Evolutionary conservation across 2,797 vertebrate genomes (phyloP).

Genomic region (Salmo trutta): DNA sequence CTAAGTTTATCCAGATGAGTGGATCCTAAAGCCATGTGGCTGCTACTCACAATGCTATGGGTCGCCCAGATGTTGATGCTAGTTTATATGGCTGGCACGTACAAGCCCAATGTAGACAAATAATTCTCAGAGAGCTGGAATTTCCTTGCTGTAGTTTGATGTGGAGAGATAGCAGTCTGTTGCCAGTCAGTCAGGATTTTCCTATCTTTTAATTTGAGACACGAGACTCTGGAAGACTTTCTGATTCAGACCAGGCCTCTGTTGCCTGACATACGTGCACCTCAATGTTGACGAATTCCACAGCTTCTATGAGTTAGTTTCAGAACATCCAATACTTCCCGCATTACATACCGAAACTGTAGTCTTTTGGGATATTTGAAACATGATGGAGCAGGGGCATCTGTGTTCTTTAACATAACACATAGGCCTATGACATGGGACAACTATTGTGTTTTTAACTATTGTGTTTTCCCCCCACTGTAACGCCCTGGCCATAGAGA

Average conservation of each 20-base stretch:
- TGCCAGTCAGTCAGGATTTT: constrained; percentile 25
- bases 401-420: constrained; percentile 44
- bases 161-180: constrained; percentile 11
- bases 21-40: constrained; percentile 26
- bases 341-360: constrained; percentile 47
- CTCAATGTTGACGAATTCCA: constrained; percentile 68
- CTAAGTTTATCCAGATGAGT: constrained; percentile 48
- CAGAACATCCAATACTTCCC: constrained; percentile 64
- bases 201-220: constrained; percentile 43
- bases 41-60: not conserved
- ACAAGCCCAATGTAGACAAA: constrained; percentile 2
- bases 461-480: constrained; percentile 47
- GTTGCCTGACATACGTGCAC: constrained; percentile 48
- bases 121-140: constrained; percentile 5
- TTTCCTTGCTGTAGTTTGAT: constrained; percentile 6
- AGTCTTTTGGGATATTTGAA: constrained; percentile 49
- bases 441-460: constrained; percentile 48
- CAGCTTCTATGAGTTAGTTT: constrained; percentile 64
- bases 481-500: too few relatives aligned
- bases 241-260: constrained; percentile 49
- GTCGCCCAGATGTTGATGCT: not conserved
- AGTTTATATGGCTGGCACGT: not conserved
- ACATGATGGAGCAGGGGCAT: constrained; percentile 43
- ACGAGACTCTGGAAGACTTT: constrained; percentile 37
- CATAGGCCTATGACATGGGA: constrained; percentile 30